A percentile compares a stretch with the other conserved stretches of the same genome.
phyloP scores from a whole-genome alignment of 2,888 invertebrate species.

The Thymelicus lineola region DNA sequence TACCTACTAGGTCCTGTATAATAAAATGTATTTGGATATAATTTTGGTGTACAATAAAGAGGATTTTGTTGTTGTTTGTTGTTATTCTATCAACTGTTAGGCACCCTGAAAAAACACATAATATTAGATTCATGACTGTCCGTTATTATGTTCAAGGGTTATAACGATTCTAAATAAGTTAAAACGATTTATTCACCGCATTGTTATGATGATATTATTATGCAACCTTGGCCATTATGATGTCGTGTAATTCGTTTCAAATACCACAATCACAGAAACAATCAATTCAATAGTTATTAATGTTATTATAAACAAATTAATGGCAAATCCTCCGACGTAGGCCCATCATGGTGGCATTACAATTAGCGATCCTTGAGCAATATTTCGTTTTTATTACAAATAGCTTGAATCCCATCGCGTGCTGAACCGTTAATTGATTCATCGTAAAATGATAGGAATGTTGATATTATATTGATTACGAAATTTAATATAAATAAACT shows the following conservation, averaged over 20 bases:
- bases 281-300: slow-evolving; percentile 31
- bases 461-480: neutral
- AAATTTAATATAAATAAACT: slow-evolving; percentile 3
- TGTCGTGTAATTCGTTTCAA: slow-evolving; percentile 16
- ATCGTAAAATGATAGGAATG: slow-evolving; percentile 8
- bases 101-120: too few species aligned
- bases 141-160: neutral
- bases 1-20: too few species aligned
- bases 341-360: slow-evolving; percentile 41
- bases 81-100: too few species aligned
- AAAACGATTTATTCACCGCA: slow-evolving; percentile 5
- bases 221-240: slow-evolving; percentile 25
- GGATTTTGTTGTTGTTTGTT: too few species aligned
- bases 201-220: neutral
- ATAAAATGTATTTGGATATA: too few species aligned
- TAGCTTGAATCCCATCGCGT: slow-evolving; percentile 44
- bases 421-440: slow-evolving; percentile 54
- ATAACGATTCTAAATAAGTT: slow-evolving; percentile 10
- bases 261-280: slow-evolving; percentile 34
- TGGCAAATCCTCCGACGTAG: slow-evolving; percentile 27
- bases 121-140: too few species aligned
- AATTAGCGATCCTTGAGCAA: slow-evolving; percentile 36
- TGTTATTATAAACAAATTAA: slow-evolving; percentile 35
- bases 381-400: slow-evolving; percentile 35
- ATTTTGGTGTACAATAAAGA: too few species aligned